Percentiles rank a stretch among this genome's conserved stretches.
Conservation (phyloP, 2,888 invertebrate genomes). For the Cephus pygmeus region DNA sequence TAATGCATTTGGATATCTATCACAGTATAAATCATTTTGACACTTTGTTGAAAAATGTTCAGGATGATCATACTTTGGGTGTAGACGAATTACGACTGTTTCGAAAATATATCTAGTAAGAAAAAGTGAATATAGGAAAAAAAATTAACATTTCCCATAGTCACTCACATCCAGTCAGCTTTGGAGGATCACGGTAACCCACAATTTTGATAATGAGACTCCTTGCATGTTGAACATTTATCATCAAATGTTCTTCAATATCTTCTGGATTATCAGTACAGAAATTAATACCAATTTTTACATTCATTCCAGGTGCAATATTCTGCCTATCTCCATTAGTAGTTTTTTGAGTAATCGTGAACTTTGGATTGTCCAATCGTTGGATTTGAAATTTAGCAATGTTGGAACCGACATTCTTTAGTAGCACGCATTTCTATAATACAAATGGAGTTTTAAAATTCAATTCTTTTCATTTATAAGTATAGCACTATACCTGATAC, state of each 20-base stretch:
- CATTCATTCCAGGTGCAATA: constrained; percentile 65
- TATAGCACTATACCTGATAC: constrained; percentile 52
- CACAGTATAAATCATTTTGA: not conserved
- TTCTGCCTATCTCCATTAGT: constrained; percentile 26
- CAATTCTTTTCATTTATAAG: not conserved
- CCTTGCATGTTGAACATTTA: constrained; percentile 56
- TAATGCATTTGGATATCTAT: not conserved
- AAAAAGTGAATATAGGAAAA: not conserved
- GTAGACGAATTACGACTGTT: not conserved
- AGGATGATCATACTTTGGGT: not conserved
- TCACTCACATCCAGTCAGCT: constrained; percentile 44
- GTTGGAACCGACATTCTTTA: constrained; percentile 50
- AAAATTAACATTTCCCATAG: not conserved
- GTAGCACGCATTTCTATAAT: constrained; percentile 21
- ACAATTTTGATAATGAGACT: constrained; percentile 48
- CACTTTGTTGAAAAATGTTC: not conserved
- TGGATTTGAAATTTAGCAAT: constrained; percentile 52
- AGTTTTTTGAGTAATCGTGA: constrained; percentile 26
- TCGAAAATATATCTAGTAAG: not conserved
- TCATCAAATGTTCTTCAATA: constrained; percentile 49
- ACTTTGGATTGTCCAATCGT: not conserved
- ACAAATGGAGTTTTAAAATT: constrained; percentile 1
- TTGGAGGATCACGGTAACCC: constrained; percentile 59
- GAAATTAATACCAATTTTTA: constrained; percentile 43
- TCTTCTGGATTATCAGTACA: constrained; percentile 52